Conservation (phyloP, 2,888 invertebrate species). For the Tipula unca region DNA sequence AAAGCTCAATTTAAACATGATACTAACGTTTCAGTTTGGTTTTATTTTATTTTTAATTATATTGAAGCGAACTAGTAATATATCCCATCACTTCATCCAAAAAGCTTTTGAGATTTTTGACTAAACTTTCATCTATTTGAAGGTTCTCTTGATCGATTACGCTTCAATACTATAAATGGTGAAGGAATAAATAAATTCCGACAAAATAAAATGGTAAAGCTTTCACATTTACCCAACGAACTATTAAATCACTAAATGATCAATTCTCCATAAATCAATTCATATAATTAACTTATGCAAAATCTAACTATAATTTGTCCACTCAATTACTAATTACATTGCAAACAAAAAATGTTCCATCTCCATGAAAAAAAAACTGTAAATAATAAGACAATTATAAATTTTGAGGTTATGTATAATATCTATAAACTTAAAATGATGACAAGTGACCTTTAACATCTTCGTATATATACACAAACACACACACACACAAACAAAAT, state of each 20-base stretch:
- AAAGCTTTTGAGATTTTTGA: too few species aligned
- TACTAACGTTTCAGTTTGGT: too few species aligned
- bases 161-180: too few species aligned
- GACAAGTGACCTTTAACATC: conserved; percentile 14
- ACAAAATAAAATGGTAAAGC: not conserved
- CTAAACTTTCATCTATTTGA: too few species aligned
- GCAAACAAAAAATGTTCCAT: not conserved
- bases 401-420: not conserved
- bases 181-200: too few species aligned
- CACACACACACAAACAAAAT: too few species aligned
- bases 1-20: too few species aligned
- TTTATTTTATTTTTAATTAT: too few species aligned
- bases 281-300: not conserved
- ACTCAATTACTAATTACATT: not conserved
- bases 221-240: not conserved
- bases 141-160: not conserved
- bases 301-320: not conserved
- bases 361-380: not conserved
- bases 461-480: not conserved
- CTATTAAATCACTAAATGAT: not conserved
- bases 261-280: not conserved
- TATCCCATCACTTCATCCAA: too few species aligned
- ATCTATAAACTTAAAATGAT: not conserved
- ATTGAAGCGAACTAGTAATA: too few species aligned
- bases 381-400: not conserved